A percentile compares a stretch with the other conserved stretches of the same genome.
These are phyloP conservation scores for Botia almorhae DNA, from an alignment of 2,797 vertebrate genomes.

Conservation along the genomic window DNA sequence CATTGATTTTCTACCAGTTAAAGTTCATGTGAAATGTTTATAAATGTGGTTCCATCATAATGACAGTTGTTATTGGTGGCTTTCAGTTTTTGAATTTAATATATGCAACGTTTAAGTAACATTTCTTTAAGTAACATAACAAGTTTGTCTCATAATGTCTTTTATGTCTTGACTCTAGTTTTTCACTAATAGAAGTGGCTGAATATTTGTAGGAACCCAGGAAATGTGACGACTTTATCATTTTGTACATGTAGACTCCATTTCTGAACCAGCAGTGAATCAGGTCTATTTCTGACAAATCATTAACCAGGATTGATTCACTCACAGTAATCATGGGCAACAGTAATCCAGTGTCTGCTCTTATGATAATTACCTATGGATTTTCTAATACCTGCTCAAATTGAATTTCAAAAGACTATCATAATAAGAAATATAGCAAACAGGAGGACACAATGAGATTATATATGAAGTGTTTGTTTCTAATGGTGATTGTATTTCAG, in stretches of 20 bases:
- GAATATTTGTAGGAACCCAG: neutral
- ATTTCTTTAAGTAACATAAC: neutral
- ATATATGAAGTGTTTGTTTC: constrained; percentile 44
- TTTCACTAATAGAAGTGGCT: neutral
- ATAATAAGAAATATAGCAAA: constrained; percentile 50
- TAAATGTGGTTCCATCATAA: neutral
- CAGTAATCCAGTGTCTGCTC: constrained; percentile 67
- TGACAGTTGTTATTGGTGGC: too few species aligned
- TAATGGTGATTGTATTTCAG: constrained; percentile 58
- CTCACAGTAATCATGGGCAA: constrained; percentile 63
- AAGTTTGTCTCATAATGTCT: neutral
- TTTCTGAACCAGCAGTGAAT: constrained; percentile 47
- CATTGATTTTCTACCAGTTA: neutral
- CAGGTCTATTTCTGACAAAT: constrained; percentile 54
- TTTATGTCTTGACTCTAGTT: neutral
- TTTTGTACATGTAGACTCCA: constrained; percentile 19
- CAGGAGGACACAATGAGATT: constrained; percentile 50
- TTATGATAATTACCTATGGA: constrained; percentile 74
- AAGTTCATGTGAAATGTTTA: too few species aligned
- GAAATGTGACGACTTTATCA: constrained; percentile 18
- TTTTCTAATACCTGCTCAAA: constrained; percentile 69
- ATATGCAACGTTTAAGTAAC: neutral
- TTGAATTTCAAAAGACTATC: constrained; percentile 62
- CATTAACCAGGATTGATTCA: constrained; percentile 60
- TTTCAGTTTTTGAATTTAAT: neutral